These are phyloP conservation scores for Ardeotis arabs DNA, from an alignment of 2,113 vertebrate genomes.

Conservation along the genomic window DNA sequence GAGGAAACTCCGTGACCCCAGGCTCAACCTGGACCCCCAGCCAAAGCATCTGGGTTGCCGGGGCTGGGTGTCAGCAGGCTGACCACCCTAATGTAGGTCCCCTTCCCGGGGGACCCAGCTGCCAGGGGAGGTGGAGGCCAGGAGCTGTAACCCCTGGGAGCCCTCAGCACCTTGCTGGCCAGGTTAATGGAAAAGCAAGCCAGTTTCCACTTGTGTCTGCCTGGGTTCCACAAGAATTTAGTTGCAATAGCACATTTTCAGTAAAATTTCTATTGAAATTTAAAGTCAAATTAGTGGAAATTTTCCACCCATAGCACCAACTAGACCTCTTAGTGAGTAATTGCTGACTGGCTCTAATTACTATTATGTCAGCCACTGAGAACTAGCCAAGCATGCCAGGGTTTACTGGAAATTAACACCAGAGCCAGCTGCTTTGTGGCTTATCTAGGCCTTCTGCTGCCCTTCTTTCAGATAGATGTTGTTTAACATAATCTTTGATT, in stretches of 20 bases:
- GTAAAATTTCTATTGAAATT: not conserved
- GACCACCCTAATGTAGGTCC: not conserved
- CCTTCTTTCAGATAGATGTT: not conserved
- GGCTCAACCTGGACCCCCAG: not conserved
- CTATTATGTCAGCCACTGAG: not conserved
- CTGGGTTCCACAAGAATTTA: not conserved
- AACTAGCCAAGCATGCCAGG: not conserved
- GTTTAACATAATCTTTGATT: not conserved
- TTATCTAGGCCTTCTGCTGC: not conserved
- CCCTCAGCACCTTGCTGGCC: not conserved
- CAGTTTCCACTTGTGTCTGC: not conserved
- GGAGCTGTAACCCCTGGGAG: rapidly evolving
- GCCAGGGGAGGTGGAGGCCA: not conserved
- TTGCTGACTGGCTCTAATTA: not conserved
- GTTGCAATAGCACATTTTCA: not conserved
- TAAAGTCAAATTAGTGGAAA: not conserved
- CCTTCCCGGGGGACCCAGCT: rapidly evolving
- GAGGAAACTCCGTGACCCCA: rapidly evolving
- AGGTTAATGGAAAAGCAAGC: not conserved
- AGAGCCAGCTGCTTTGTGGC: not conserved
- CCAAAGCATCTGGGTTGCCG: not conserved
- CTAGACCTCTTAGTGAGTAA: not conserved
- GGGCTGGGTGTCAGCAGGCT: not conserved
- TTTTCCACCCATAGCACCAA: not conserved
- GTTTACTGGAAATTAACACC: constrained; percentile 12